Percentiles rank a stretch among this genome's conserved stretches.
These are phyloP conservation scores for Hirtodrosophila duncani DNA, from an alignment of 2,888 invertebrate species.

Conservation along the genomic window DNA sequence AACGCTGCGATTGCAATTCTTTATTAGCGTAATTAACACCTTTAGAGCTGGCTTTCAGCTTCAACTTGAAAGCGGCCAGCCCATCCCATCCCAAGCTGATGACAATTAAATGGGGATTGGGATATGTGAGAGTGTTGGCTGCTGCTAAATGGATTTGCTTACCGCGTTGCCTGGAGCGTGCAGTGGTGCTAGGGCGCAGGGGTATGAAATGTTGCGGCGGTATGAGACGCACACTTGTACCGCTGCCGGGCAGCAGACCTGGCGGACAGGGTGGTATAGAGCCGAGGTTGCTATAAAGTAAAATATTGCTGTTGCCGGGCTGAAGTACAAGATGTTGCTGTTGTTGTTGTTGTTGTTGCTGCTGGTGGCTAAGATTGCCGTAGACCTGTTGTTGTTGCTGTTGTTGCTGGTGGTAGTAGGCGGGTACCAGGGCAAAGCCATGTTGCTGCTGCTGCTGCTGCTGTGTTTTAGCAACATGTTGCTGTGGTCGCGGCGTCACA, in stretches of 20 bases:
- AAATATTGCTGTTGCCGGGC: conserved; percentile 75
- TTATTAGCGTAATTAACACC: conserved; percentile 69
- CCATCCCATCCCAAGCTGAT: conserved; percentile 9
- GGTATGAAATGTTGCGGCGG: conserved; percentile 73
- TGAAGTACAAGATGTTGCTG: conserved; percentile 74
- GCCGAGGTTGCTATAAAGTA: conserved; percentile 75
- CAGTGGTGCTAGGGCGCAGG: conserved; percentile 60
- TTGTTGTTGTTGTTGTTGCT: conserved; percentile 46
- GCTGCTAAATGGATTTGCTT: conserved; percentile 55
- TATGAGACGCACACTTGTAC: conserved; percentile 49
- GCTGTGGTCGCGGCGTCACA: conserved; percentile 38
- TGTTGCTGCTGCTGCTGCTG: conserved; percentile 46
- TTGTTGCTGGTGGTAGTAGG: conserved; percentile 47
- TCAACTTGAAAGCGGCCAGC: neutral
- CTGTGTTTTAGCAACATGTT: too few species aligned
- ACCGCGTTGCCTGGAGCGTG: conserved; percentile 74
- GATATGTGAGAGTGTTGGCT: conserved; percentile 11
- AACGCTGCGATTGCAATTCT: conserved; percentile 56
- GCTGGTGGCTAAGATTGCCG: conserved; percentile 50
- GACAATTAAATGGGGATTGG: conserved; percentile 49
- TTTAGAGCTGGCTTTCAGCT: conserved; percentile 2
- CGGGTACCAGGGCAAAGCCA: conserved; percentile 41
- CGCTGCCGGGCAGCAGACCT: conserved; percentile 46
- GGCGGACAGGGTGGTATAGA: conserved; percentile 76
- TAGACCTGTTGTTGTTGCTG: conserved; percentile 40